A percentile compares a stretch with the other conserved stretches of the same genome.
Conservation (phyloP, 1,140 invertebrate genomes). For the Macrotrachela quadricornifera region DNA sequence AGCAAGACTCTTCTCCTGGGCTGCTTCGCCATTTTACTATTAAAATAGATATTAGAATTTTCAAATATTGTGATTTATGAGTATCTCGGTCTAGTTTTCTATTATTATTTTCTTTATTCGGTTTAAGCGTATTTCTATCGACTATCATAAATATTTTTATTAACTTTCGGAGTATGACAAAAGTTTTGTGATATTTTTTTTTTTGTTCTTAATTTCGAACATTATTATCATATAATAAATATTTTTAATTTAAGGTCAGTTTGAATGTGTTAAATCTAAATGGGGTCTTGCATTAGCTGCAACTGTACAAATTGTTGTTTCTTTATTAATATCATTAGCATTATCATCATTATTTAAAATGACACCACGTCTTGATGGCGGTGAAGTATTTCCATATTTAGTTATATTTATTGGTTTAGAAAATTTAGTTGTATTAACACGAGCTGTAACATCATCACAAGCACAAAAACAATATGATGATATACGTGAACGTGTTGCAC, state of each 20-base stretch:
- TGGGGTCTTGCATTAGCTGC: slow-evolving; percentile 67
- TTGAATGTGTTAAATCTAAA: slow-evolving; percentile 76
- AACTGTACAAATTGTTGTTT: slow-evolving; percentile 61
- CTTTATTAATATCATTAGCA: slow-evolving; percentile 73
- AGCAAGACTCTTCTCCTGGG: no score
- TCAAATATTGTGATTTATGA: neutral
- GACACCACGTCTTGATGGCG: slow-evolving; percentile 35
- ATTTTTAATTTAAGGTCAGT: no score
- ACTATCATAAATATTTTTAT: no score
- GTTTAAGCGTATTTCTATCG: no score
- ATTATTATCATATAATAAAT: no score
- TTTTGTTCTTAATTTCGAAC: no score
- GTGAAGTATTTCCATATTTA: slow-evolving; percentile 69
- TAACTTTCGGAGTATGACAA: no score
- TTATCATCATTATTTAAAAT: slow-evolving; percentile 70
- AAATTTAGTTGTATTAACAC: slow-evolving; percentile 83
- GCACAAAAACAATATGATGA: slow-evolving; percentile 69
- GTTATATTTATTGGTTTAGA: slow-evolving; percentile 81
- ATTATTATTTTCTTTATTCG: neutral
- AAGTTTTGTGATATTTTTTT: no score
- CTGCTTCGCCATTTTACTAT: no score
- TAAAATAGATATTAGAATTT: no score
- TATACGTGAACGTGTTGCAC: slow-evolving; percentile 72
- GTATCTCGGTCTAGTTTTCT: neutral
- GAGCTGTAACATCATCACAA: slow-evolving; percentile 65